Evolutionary conservation across 1,140 invertebrate genomes (phyloP), one percentile per base, ranked within the genome.

Genomic region (Hestina assimilis): DNA sequence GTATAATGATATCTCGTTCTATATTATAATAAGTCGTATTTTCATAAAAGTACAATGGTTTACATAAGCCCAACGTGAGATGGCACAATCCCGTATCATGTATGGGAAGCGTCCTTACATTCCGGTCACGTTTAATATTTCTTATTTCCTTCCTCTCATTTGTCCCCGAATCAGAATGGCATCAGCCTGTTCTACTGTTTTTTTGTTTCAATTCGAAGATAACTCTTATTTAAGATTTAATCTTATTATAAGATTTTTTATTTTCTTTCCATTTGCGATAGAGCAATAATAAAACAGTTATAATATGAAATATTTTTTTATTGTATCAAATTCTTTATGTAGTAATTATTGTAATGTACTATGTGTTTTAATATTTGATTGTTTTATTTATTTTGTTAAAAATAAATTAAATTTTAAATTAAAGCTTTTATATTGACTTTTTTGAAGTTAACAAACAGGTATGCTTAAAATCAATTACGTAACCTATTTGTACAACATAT

Each of bases 71-170:
- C 63, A 68, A 76, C 70, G 69, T 76, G 75, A 77, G 71, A 73
- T 72, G 69, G 63, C 63, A 66, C 53, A 79, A 75, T 73, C 66
- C 65, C 66, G 68, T 77, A 69, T 73, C 67, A 72, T 71, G 71
- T 75, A 81, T 82, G 74, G 78, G 72, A 75, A 77, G 61, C 64
- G 58, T 74, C 75, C 82, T 77, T 66, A 81, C 68, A 80, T 83
- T 84, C 79, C 24, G 74, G 81, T 83, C 83, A 87, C 83, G 83
- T 87, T 79, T 83, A 83, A 85, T 85, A 87, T 87, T 87, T 87
- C 82, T 85, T 87, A 87, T 87, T 83, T 83, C 77, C 77, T 85
- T 81, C 76, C 79, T 75, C 79, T 87, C 83, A 87, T 87, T 84
- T 83, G 79, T 85, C 71, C 79, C 71, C 77, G 61, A 83, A 66